These are phyloP conservation scores for Venturia canescens DNA, from an alignment of 1,140 invertebrate genomes.

Conservation along the genomic window DNA sequence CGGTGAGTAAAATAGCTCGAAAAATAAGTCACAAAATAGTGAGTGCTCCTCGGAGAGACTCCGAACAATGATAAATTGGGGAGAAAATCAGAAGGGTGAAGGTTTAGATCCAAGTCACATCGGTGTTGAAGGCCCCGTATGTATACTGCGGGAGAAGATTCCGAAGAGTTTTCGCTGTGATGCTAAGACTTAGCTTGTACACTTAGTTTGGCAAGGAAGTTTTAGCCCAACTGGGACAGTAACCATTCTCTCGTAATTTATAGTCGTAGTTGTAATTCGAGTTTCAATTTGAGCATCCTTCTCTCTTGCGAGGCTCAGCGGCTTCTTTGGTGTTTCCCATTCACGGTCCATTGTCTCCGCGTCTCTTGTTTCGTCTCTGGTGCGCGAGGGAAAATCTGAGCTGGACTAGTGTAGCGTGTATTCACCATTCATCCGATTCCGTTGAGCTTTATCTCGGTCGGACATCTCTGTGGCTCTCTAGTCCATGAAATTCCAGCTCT, in stretches of 20 bases:
- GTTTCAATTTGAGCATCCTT: conserved; percentile 65
- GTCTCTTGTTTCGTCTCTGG: background rate
- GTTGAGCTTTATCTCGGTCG: background rate
- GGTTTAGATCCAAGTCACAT: no score
- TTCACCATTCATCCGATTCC: conserved; percentile 13
- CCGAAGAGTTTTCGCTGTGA: conserved; percentile 8
- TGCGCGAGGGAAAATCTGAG: background rate
- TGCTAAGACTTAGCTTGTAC: conserved; percentile 48
- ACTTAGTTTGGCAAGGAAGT: conserved; percentile 62
- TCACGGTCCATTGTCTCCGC: background rate
- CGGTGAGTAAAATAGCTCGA: no score
- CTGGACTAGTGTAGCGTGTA: background rate
- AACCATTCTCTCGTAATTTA: conserved; percentile 70
- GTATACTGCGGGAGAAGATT: background rate
- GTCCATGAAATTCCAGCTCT: conserved; percentile 21
- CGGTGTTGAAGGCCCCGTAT: no score
- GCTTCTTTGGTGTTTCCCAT: conserved; percentile 3
- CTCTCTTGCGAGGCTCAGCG: background rate
- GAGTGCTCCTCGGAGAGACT: no score
- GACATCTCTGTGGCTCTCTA: background rate
- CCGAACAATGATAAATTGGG: no score
- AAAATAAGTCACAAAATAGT: no score
- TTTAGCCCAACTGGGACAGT: conserved; percentile 63
- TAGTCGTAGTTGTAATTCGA: conserved; percentile 65
- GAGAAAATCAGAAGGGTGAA: no score